A percentile compares a stretch with the other conserved stretches of the same genome.
Evolutionary conservation across 1,140 invertebrate genomes (phyloP).

Genomic region (Zaprionus kolodkinae): DNA sequence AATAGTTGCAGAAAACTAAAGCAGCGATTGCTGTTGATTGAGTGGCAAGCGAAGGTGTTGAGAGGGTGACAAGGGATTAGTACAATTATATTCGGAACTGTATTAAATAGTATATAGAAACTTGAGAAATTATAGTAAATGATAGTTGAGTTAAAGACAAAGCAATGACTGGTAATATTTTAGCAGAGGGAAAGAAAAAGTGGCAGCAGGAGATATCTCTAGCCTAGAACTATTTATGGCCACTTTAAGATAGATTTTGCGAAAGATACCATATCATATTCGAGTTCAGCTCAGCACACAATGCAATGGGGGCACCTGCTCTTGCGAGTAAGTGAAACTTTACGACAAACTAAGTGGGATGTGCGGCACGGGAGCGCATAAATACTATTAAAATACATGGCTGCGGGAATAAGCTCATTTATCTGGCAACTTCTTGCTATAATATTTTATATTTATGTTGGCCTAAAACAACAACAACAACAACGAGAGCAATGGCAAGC

Average conservation of each 20-base stretch:
- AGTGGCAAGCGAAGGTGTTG: neutral
- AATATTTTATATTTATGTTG: conserved; percentile 28
- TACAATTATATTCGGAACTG: fast-evolving
- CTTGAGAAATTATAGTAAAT: neutral
- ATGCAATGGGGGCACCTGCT: neutral
- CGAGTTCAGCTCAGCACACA: neutral
- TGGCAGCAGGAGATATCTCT: too few relatives aligned
- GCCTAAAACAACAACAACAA: neutral
- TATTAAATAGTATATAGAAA: neutral
- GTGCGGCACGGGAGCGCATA: neutral
- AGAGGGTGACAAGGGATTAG: neutral
- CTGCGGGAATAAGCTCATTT: conserved; percentile 7
- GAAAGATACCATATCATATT: neutral
- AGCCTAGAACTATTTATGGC: too few relatives aligned
- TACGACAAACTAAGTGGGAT: conserved; percentile 6
- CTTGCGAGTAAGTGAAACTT: conserved; percentile 1
- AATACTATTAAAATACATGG: conserved; percentile 11
- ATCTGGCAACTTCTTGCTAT: conserved; percentile 1
- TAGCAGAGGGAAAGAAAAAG: too few relatives aligned
- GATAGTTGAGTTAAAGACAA: neutral
- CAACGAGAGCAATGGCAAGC: too few relatives aligned
- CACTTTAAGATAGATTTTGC: too few relatives aligned
- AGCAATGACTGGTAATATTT: too few relatives aligned
- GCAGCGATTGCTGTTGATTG: neutral
- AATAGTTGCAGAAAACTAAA: neutral